Base-by-base conservation (phyloP, 2,113 vertebrate species). In the Sciurus niger region DNA sequence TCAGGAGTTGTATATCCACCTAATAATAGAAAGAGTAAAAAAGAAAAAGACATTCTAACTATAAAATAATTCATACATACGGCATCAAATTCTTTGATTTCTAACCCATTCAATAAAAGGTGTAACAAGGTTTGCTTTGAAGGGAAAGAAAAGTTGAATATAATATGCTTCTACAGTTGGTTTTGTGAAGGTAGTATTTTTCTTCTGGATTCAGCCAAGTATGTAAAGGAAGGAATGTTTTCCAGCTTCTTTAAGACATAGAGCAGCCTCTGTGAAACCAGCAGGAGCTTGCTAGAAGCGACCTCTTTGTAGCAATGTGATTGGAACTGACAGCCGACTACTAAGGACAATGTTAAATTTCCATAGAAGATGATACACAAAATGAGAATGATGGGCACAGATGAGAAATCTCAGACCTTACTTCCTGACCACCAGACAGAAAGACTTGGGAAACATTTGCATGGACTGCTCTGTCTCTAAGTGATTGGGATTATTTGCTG, bases 1-100 rank as follows among this genome's bases (percentile, higher is more conserved):
- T 72, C 4, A 87, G 55, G 48, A 93, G 24, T 93, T 94, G 46
- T 30, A 82, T 72, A 77, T 96, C 40, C 67, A 60, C 55, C 17
- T n/a, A 48, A 82, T 73, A 92, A 67, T n/a, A 93, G 74, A 72
- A 93, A 78, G 28, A 84, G 48, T 13, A 82, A 72, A 78, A 83
- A 24, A 78, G 43, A 72, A 53, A 92, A 53, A n/a, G 14, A 90
- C 55, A 7, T 65, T 65, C 16, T 74, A 68, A 86, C 63, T 37
- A 85, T 76, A 76, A 89, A 93, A 80, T 74, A 94, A 90, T 14
- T 5, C 12, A 72, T 34, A 84, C 4, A 83, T 82, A 28, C 79
- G 22, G 22, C 78, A 16, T 95, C 60, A 55, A 90, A 82, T 25
- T 84, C 60, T 93, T 92, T 84, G 14, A 79, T 74, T 86, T 82